Percentiles rank a stretch among this genome's conserved stretches.
These are phyloP conservation scores for Pantherophis guttatus DNA, from an alignment of 2,113 vertebrate genomes.

Conservation along the genomic window DNA sequence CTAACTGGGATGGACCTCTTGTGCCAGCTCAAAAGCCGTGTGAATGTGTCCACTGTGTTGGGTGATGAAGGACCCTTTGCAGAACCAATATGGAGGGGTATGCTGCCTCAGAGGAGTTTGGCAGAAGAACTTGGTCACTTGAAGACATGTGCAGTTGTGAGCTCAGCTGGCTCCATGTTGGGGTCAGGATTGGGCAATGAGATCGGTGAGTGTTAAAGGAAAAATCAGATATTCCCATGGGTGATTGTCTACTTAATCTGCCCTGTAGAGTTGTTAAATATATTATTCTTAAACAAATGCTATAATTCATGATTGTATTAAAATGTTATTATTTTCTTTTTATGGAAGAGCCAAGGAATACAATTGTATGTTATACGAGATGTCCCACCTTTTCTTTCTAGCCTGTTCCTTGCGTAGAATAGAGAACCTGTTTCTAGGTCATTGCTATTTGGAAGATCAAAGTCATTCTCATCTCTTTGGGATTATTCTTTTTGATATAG, in stretches of 20 bases:
- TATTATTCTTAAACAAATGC: background rate
- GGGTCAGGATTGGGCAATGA: constrained; percentile 12
- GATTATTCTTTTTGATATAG: background rate
- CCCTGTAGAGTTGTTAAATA: background rate
- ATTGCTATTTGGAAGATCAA: background rate
- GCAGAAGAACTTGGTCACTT: background rate
- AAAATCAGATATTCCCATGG: background rate
- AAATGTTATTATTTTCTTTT: background rate
- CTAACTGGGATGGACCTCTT: background rate
- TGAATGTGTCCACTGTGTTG: constrained; percentile 1
- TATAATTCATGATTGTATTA: background rate
- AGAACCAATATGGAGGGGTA: background rate
- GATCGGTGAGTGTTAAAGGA: constrained; percentile 7
- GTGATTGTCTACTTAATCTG: background rate
- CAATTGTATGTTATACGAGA: background rate
- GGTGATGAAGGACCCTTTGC: background rate
- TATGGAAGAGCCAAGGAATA: background rate
- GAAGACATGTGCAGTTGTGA: constrained; percentile 11
- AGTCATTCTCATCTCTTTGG: background rate
- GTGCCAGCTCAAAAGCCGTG: background rate
- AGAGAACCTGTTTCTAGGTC: background rate
- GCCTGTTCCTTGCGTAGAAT: background rate
- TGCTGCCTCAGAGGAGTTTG: constrained; percentile 6
- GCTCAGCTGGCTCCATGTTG: constrained; percentile 19
- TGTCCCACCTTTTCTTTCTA: background rate